Evolutionary conservation across 2,797 vertebrate species (phyloP).

Genomic region (Acropternis orthonyx): DNA sequence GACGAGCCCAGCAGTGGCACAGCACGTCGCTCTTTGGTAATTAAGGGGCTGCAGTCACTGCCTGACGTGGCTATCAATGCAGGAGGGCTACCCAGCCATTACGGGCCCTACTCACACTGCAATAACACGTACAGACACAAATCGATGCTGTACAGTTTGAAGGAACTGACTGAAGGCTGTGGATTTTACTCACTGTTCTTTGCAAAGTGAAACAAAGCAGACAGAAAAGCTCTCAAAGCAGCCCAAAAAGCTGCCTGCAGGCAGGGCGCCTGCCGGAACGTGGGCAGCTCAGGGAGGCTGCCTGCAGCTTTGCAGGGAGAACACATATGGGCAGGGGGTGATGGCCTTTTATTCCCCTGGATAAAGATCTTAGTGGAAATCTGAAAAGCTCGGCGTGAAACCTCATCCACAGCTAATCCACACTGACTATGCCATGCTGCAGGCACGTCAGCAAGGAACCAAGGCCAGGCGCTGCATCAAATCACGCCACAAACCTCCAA

Average conservation of each 20-base stretch:
- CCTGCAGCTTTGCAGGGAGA: conserved; percentile 31
- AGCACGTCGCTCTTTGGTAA: rapidly evolving
- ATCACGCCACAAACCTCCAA: neutral
- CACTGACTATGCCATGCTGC: neutral
- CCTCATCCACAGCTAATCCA: conserved; percentile 20
- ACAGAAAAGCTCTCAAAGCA: neutral
- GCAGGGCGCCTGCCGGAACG: neutral
- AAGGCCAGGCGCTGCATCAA: neutral
- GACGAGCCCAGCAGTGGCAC: neutral
- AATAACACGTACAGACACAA: neutral
- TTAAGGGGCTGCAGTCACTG: neutral
- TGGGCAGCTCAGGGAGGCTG: conserved; percentile 14
- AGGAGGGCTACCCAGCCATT: neutral
- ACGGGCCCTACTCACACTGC: neutral
- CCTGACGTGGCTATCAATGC: neutral
- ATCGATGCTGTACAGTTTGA: neutral
- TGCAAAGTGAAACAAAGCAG: neutral
- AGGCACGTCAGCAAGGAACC: neutral
- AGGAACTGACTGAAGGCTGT: neutral
- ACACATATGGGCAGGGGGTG: conserved; percentile 32
- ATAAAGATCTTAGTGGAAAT: conserved; percentile 40
- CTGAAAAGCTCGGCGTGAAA: neutral
- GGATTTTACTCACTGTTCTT: neutral
- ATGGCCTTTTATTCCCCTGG: conserved; percentile 34
- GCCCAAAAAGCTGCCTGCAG: neutral